phyloP scores from a whole-genome alignment of 2,113 vertebrate species.

The Hipposideros armiger region DNA sequence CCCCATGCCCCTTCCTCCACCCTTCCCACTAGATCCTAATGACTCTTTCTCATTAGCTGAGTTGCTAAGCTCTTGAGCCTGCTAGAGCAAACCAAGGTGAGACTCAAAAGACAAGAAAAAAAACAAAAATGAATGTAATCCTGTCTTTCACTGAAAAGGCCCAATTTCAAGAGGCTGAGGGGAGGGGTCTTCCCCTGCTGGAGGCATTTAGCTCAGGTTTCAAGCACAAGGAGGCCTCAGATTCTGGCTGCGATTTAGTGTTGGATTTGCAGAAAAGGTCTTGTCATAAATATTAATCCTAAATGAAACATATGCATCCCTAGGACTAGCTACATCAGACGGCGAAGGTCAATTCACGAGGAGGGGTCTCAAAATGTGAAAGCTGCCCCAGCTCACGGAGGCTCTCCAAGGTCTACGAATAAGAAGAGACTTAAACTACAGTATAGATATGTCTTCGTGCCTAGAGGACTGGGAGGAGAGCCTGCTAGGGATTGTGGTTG shows the following conservation, averaged over 20 bases:
- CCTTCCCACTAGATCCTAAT: neutral
- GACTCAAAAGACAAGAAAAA: neutral
- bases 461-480: neutral
- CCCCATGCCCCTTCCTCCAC: neutral
- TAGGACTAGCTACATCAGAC: neutral
- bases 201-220: neutral
- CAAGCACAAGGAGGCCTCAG: neutral
- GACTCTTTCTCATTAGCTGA: neutral
- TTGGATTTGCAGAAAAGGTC: neutral
- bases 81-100: neutral
- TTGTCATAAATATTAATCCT: slow-evolving; percentile 45
- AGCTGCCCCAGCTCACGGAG: neutral
- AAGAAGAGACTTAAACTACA: neutral
- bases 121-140: neutral
- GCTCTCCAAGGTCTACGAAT: neutral
- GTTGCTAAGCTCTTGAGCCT: neutral
- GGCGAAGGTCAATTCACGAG: neutral
- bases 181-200: neutral
- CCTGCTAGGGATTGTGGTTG: neutral
- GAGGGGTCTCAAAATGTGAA: neutral
- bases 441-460: neutral
- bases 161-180: neutral
- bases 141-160: neutral
- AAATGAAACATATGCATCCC: neutral
- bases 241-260: neutral